Conservation (phyloP, 2,797 vertebrate species). For the Hylomyscus alleni region DNA sequence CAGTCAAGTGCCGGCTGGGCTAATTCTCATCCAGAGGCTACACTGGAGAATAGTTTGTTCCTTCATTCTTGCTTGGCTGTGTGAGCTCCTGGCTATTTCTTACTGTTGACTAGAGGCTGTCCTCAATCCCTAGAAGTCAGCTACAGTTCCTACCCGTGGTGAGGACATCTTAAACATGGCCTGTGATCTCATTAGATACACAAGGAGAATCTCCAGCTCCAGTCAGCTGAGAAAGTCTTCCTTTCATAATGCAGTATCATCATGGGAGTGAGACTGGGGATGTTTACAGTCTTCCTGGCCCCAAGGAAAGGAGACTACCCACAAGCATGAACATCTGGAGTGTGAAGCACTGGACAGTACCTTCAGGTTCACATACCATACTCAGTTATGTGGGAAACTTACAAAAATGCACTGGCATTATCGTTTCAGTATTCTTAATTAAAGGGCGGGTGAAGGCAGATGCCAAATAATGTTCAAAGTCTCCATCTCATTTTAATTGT, state of each 20-base stretch:
- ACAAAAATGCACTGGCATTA: not conserved
- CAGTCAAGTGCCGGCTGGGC: rapidly evolving
- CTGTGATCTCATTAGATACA: not conserved
- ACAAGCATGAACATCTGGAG: not conserved
- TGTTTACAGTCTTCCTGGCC: not conserved
- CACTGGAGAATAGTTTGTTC: not conserved
- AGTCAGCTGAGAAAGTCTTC: not conserved
- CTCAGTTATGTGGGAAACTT: not conserved
- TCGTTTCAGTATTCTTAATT: not conserved
- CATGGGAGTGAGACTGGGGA: rapidly evolving
- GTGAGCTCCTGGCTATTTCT: not conserved
- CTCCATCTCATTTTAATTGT: not conserved
- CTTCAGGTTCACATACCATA: not conserved
- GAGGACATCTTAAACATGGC: not conserved
- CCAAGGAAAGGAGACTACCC: too few relatives aligned
- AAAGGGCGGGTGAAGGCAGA: not conserved
- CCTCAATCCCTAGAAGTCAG: not conserved
- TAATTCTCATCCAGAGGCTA: not conserved
- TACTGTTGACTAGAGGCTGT: too few relatives aligned
- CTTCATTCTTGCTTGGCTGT: too few relatives aligned
- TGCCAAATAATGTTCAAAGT: not conserved
- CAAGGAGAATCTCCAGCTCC: not conserved
- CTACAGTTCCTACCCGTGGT: rapidly evolving
- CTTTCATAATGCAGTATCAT: not conserved
- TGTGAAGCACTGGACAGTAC: not conserved